These are phyloP conservation scores for Papilio glaucus DNA, from an alignment of 1,140 invertebrate genomes.

Conservation along the genomic window DNA sequence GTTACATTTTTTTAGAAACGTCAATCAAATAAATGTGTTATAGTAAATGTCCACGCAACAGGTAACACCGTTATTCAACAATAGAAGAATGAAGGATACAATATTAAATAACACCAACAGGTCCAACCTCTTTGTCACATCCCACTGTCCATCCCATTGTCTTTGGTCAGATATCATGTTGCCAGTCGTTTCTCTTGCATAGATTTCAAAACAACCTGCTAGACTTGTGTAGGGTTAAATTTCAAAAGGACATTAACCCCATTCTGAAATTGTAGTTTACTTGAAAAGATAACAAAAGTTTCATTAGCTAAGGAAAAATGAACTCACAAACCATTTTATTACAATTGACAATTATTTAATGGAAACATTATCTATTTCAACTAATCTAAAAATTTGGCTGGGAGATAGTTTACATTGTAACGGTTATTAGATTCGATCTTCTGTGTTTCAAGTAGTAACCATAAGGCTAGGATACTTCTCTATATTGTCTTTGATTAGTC, in stretches of 20 bases:
- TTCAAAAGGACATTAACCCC: constrained; percentile 13
- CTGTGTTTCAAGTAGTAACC: no score
- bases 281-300: no score
- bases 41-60: neutral
- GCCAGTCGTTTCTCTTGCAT: neutral
- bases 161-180: neutral
- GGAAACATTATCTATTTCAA: neutral
- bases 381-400: no score
- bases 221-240: neutral
- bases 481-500: no score
- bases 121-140: constrained; percentile 1
- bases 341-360: neutral
- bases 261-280: constrained; percentile 1
- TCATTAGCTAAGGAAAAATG: no score
- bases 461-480: no score
- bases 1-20: no score
- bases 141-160: no score
- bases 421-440: no score
- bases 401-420: no score
- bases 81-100: constrained; percentile 1
- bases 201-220: neutral
- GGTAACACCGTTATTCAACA: neutral
- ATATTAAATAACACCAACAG: neutral
- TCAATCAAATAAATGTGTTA: neutral
- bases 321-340: no score